Evolutionary conservation across 1,140 invertebrate genomes (phyloP).

Genomic region (Vollenhovia emeryi): DNA sequence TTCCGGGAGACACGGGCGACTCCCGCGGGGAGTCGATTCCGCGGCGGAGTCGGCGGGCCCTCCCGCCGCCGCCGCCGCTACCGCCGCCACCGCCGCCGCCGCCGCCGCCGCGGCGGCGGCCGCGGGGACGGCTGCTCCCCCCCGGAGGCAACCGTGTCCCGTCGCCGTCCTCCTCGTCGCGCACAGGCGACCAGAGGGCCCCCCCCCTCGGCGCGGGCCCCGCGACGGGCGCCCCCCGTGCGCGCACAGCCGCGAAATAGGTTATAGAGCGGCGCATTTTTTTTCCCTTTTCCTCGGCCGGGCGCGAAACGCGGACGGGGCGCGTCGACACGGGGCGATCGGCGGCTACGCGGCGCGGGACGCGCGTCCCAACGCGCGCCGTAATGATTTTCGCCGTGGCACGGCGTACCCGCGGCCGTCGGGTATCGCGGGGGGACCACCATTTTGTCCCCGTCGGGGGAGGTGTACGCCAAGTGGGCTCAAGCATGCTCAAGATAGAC

Average conservation of each 20-base stretch:
- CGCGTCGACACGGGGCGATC: conserved; percentile 34
- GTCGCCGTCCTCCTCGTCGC: no score
- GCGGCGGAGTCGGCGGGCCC: background rate
- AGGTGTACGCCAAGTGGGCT: conserved; percentile 85
- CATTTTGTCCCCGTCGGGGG: conserved; percentile 87
- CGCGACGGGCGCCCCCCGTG: conserved; percentile 76
- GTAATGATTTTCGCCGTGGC: conserved; percentile 76
- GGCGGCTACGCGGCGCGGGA: conserved; percentile 24
- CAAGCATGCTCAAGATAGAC: conserved; percentile 84
- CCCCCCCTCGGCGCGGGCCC: no score
- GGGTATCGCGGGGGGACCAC: conserved; percentile 83
- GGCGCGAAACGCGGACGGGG: conserved; percentile 49
- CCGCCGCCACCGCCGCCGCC: no score
- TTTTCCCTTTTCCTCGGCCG: no score
- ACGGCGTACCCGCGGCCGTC: conserved; percentile 78
- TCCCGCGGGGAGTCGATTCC: background rate
- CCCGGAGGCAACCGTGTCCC: no score
- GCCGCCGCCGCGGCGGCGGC: no score
- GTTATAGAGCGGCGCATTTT: conserved; percentile 76
- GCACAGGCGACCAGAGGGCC: no score
- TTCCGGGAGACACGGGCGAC: conserved; percentile 59
- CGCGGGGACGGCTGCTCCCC: background rate
- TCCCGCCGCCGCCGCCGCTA: background rate
- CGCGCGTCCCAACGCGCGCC: conserved; percentile 42
- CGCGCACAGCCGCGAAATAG: conserved; percentile 72